Evolutionary conservation across 2,797 vertebrate species (phyloP).

Genomic region (Neosilurus hyrtlii): DNA sequence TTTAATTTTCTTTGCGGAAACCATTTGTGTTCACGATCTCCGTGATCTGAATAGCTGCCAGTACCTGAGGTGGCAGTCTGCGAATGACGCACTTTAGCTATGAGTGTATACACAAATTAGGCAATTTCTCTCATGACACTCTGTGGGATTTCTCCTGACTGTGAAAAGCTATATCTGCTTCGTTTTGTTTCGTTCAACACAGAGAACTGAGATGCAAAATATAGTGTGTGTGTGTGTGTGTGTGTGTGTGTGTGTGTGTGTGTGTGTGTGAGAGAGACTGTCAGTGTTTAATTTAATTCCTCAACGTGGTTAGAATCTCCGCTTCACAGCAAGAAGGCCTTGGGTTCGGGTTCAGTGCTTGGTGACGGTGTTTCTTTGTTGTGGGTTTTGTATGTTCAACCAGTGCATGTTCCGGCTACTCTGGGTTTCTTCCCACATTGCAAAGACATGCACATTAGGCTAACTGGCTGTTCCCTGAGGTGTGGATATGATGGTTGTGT

Average conservation of each 20-base stretch:
- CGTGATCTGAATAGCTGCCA: conserved; percentile 24
- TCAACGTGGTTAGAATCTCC: too few species aligned
- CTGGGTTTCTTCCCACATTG: too few species aligned
- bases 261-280: neutral
- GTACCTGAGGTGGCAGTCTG: conserved; percentile 19
- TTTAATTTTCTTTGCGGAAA: neutral
- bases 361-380: too few species aligned
- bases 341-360: too few species aligned
- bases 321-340: too few species aligned
- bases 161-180: neutral
- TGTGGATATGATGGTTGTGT: too few species aligned
- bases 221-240: neutral
- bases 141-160: conserved; percentile 17
- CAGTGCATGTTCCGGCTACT: too few species aligned
- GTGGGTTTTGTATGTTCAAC: too few species aligned
- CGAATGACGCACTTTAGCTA: conserved; percentile 40
- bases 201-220: neutral
- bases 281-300: neutral
- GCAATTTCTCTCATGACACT: neutral
- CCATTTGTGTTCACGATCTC: conserved; percentile 1
- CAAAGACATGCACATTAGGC: too few species aligned
- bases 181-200: neutral
- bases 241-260: too few species aligned
- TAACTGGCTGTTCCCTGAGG: too few species aligned
- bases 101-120: conserved; percentile 36